phyloP scores from a whole-genome alignment of 2,888 invertebrate genomes.

The Cyclophora albipunctata region DNA sequence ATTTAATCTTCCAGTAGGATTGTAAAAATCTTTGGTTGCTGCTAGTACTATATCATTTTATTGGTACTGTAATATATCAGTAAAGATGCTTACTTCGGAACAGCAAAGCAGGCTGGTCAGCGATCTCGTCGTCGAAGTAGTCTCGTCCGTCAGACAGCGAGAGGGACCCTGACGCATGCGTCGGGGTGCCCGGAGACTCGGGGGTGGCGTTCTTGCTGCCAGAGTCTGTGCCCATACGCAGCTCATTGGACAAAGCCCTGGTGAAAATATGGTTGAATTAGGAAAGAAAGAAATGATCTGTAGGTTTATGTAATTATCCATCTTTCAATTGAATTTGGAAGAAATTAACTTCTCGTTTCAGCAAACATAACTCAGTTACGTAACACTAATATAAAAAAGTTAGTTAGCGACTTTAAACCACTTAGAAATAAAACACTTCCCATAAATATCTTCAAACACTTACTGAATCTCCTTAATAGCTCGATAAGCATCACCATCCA shows the following conservation, averaged over 20 bases:
- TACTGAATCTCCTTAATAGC: conserved; percentile 51
- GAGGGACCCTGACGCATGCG: conserved; percentile 84
- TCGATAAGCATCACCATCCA: conserved; percentile 50
- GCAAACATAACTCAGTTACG: no score
- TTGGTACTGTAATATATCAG: no score
- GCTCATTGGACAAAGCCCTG: conserved; percentile 17
- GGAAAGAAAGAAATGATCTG: no score
- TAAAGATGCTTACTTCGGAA: conserved; percentile 77
- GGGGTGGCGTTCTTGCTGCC: conserved; percentile 63
- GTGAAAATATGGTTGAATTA: neutral
- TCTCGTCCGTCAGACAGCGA: conserved; percentile 89
- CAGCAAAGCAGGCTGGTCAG: conserved; percentile 89
- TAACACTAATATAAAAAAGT: no score
- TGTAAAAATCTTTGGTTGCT: no score
- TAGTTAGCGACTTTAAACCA: no score
- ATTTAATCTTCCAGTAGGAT: no score
- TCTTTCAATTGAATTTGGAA: no score
- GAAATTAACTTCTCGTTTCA: no score
- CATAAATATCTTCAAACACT: conserved; percentile 11
- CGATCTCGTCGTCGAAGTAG: conserved; percentile 92
- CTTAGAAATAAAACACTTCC: no score
- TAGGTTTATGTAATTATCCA: no score
- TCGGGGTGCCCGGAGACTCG: conserved; percentile 84
- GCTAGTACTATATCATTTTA: no score
- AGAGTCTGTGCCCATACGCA: conserved; percentile 31